Evolutionary conservation across 2,888 invertebrate genomes (phyloP), one percentile per base, ranked within the genome.

Genomic region (Luperina nickerlii): DNA sequence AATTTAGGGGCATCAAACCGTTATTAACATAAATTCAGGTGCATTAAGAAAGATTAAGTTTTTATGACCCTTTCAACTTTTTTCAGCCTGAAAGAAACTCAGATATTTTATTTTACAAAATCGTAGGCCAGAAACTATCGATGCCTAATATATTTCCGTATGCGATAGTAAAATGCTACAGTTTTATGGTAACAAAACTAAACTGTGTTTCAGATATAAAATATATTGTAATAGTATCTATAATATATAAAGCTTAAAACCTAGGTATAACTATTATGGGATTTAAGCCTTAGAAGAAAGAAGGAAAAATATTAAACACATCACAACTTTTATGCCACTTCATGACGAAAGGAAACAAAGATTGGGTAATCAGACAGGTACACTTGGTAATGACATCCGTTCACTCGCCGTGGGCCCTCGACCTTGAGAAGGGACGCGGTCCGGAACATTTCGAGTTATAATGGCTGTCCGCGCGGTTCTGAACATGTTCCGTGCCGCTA

Each of bases 361-460:
- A 67, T 72, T 75, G 54, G 45, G 65, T 62, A 67, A 72, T 77
- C 67, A 85, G 60, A 60, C 54, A 68, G 54, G 48, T 63, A 72
- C 51, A 45, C 27, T 32, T 45, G 18, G 32, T 74, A 78, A 82
- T 84, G 68, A 74, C 86, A 72, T 78, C 74, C 78, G 78, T 38
- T 74, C 67, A 57, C 63, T 65, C 38, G 1, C 62, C 18, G 48
- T 24, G 54, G 13, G 24, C 84, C 38, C 74, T 62, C 74, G 57
- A 70, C 84, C 87, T 63, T 78, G 83, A 18, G 27, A 48, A 78
- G 74, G 74, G 72, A 32, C 75, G 51, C 60, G 48, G 51, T 69
- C 87, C 84, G 78, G 87, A 83, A 79, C 74, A 57, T 70, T 63
- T 62, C 42, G 1, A 74, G 65, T 70, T 51, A 32, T 62, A 83